Evolutionary conservation across 2,797 vertebrate species (phyloP).

Genomic region (Gadopsis bispinosus): DNA sequence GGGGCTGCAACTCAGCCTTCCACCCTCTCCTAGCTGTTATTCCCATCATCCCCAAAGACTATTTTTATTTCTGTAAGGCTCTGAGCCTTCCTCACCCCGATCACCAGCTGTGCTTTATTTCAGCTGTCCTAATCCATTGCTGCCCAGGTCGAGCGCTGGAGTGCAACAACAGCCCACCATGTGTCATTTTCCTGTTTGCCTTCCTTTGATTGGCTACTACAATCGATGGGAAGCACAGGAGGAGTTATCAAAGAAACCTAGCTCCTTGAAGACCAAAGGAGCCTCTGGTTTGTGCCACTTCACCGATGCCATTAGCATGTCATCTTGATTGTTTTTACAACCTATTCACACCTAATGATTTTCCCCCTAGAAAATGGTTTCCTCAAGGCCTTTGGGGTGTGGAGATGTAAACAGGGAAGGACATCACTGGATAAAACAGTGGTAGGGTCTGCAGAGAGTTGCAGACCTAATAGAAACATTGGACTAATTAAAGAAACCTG

Average conservation of each 20-base stretch:
- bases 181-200: slow-evolving; percentile 41
- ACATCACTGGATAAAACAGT: slow-evolving; percentile 54
- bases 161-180: slow-evolving; percentile 22
- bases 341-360: slow-evolving; percentile 78
- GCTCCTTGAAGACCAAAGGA: slow-evolving; percentile 53
- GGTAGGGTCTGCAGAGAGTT: slow-evolving; percentile 38
- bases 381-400: slow-evolving; percentile 73
- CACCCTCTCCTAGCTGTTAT: slow-evolving; percentile 63
- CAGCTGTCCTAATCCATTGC: slow-evolving; percentile 50
- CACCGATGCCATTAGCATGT: slow-evolving; percentile 64
- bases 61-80: slow-evolving; percentile 67
- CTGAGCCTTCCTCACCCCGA: slow-evolving; percentile 18
- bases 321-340: slow-evolving; percentile 74
- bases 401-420: slow-evolving; percentile 36
- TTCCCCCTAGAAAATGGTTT: slow-evolving; percentile 79
- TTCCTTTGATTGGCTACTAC: slow-evolving; percentile 35
- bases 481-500: slow-evolving; percentile 70
- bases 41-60: slow-evolving; percentile 64
- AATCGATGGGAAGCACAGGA: slow-evolving; percentile 26
- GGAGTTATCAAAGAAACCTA: slow-evolving; percentile 2
- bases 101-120: slow-evolving; percentile 55
- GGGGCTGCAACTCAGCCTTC: slow-evolving; percentile 57
- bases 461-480: slow-evolving; percentile 74
- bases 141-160: not conserved
- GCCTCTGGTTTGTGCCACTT: slow-evolving; percentile 77